Evolutionary conservation across 2,888 invertebrate species (phyloP).

Genomic region (Ornithoptera priamus): DNA sequence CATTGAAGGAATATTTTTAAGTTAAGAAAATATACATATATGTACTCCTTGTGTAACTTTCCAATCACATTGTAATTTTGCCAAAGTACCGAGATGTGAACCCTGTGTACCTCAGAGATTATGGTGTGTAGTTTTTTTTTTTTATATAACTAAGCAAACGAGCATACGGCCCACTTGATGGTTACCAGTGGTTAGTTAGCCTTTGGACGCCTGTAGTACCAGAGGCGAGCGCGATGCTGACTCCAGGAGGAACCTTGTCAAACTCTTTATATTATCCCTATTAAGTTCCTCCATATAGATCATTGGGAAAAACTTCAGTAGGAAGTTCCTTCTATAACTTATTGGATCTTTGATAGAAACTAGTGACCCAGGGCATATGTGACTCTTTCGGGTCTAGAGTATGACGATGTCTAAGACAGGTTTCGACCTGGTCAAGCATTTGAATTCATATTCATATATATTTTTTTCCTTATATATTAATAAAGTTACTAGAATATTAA

Average conservation of each 20-base stretch:
- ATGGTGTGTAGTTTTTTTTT: conserved; percentile 36
- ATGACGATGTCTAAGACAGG: no score
- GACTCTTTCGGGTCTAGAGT: no score
- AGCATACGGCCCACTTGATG: neutral
- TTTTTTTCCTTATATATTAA: neutral
- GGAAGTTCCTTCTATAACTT: no score
- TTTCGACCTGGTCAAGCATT: conserved; percentile 48
- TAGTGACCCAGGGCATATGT: no score
- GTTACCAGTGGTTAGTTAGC: no score
- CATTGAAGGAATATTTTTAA: conserved; percentile 11
- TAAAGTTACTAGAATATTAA: conserved; percentile 5
- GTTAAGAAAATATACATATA: conserved; percentile 16
- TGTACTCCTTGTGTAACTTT: neutral
- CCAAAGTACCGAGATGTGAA: conserved; percentile 34
- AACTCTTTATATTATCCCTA: no score
- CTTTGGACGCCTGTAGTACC: neutral
- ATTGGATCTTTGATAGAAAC: no score
- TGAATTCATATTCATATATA: conserved; percentile 25
- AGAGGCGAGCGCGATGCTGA: neutral
- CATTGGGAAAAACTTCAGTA: no score
- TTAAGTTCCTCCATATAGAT: no score
- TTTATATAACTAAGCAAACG: neutral
- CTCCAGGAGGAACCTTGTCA: no score
- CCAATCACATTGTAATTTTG: conserved; percentile 4
- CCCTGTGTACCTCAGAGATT: conserved; percentile 68